Percentiles rank a stretch among this genome's conserved stretches.
Conservation (phyloP, 23 tunicate genomes). For the Phallusia fumigata region DNA sequence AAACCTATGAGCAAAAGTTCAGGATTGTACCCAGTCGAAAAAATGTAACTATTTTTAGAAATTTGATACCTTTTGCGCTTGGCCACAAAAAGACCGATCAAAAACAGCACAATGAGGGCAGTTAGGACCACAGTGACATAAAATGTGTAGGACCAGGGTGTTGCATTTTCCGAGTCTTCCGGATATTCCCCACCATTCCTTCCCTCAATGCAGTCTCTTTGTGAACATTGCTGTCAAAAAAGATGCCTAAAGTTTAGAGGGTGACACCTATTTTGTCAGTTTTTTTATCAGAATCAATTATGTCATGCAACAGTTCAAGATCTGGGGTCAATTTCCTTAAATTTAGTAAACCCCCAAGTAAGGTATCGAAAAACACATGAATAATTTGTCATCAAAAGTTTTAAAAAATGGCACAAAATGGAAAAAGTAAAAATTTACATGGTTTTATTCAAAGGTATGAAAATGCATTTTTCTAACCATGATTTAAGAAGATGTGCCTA, state of each 20-base stretch:
- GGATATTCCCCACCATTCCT: not conserved
- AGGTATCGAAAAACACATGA: too few species aligned
- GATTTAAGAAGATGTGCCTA: too few species aligned
- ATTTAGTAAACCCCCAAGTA: too few species aligned
- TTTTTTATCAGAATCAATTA: too few species aligned
- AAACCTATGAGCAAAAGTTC: not conserved
- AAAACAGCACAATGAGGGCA: not conserved
- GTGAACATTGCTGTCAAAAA: not conserved
- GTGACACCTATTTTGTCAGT: too few species aligned
- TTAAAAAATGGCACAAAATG: too few species aligned
- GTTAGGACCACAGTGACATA: slow-evolving; percentile 1
- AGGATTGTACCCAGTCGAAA: not conserved
- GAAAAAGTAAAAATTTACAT: too few species aligned
- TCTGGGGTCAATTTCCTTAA: too few species aligned
- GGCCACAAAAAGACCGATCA: not conserved
- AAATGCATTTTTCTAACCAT: too few species aligned
- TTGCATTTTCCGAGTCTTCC: not conserved
- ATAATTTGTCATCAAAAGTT: too few species aligned
- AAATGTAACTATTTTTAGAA: not conserved
- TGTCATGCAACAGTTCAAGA: too few species aligned
- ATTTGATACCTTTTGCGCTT: not conserved
- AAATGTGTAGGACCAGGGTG: slow-evolving; percentile 9
- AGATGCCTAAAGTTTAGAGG: not conserved
- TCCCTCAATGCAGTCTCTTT: not conserved
- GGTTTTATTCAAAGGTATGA: too few species aligned